Base-by-base conservation (phyloP, 2,888 invertebrate species). In the Silvanus unidentatus region DNA sequence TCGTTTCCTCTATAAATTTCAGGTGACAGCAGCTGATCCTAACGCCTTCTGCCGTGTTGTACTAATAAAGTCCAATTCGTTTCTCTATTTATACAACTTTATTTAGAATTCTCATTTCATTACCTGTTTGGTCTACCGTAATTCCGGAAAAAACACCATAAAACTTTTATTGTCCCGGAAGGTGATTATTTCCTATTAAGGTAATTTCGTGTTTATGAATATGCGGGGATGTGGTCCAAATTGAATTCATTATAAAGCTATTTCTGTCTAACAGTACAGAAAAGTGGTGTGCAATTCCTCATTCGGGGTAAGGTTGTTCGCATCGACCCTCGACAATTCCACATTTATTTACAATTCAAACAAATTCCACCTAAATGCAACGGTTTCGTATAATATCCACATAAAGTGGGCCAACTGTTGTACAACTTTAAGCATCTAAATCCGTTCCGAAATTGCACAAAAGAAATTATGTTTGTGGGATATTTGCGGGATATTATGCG, bases 331-430 rank as follows among this genome's bases (percentile, higher is more conserved):
- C 11, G n/a, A 32, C 12, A 32, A 12, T 32, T 11, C 32, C 32
- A 32, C 22, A 22, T 8, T 22, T 22, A 22, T 22, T 22, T 22
- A 22, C 22, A 22, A 22, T 22, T 22, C 22, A 22, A 22, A 22
- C 22, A 22, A 22, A 32, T 32, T 11, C 12, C n/a, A 32, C 32
- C 11, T 32, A 12, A 32, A 32, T 32, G 32, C n/a, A 12, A 32
- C 22, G 22, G 28, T 12, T 8, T 32, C 12, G 43, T 32, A 43
- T 43, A 43, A 43, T 43, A 22, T 27, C 39, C 43, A 43, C 39
- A 43, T 43, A 39, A 39, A 22, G 12, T n/a, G 9, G 10, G 9
- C 16, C 32, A 32, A 32, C 32, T 32, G 32, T 32, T 32, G 32
- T 32, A 12, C 12, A 9, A 32, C 11, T 32, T 32, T 12, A 11